These are phyloP conservation scores for Trissolcus brochymenae DNA, from an alignment of 2,888 invertebrate genomes.

Conservation along the genomic window DNA sequence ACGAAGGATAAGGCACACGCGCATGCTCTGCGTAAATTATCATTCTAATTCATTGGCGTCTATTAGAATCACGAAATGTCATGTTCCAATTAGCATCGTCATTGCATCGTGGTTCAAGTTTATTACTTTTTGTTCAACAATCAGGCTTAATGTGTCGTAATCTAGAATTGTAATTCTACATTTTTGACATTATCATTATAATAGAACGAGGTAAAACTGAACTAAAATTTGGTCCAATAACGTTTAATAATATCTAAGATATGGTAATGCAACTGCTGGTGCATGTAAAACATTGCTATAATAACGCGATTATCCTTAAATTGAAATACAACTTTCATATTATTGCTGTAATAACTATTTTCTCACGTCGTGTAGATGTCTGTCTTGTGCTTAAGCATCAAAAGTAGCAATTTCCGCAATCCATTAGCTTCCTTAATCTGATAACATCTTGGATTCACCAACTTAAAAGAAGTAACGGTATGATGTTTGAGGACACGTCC, in stretches of 20 bases:
- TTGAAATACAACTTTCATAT: slow-evolving; percentile 45
- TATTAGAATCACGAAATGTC: slow-evolving; percentile 17
- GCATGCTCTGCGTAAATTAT: slow-evolving; percentile 18
- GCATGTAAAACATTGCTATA: slow-evolving; percentile 2
- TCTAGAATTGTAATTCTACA: background rate
- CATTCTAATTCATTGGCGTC: slow-evolving; percentile 25
- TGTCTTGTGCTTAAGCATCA: slow-evolving; percentile 44
- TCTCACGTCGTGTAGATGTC: slow-evolving; percentile 29
- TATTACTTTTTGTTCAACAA: background rate
- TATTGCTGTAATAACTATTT: slow-evolving; percentile 19
- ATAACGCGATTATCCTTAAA: slow-evolving; percentile 6
- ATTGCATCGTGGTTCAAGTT: background rate
- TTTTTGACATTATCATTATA: too few species aligned
- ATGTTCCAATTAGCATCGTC: slow-evolving; percentile 3
- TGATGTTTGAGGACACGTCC: slow-evolving; percentile 41
- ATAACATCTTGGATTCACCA: slow-evolving; percentile 27
- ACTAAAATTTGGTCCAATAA: too few species aligned
- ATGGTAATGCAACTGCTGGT: too few species aligned
- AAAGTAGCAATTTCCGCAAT: slow-evolving; percentile 43
- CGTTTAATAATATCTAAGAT: too few species aligned
- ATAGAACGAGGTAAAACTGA: background rate
- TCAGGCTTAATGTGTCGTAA: background rate
- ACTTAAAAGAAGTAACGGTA: slow-evolving; percentile 41
- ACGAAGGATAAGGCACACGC: slow-evolving; percentile 13
- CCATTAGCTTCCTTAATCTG: slow-evolving; percentile 35